Evolutionary conservation across 2,888 invertebrate species (phyloP), one percentile per base, ranked within the genome.

Genomic region (Eubasilissa splendida): DNA sequence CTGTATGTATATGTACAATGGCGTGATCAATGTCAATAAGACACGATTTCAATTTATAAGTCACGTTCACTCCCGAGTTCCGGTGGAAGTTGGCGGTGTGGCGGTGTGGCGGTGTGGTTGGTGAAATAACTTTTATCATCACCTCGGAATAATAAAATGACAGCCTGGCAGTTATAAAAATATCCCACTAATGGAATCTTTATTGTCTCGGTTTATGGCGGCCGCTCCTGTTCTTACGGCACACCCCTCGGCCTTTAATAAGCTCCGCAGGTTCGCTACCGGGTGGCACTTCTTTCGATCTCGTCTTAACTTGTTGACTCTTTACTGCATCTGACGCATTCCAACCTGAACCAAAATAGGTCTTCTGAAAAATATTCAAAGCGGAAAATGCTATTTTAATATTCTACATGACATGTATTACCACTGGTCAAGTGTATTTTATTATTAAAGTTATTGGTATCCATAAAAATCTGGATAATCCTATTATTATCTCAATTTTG

Each of bases 161-260:
- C 83, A 81, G 80, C 81, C 81, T 77, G 79, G 79, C 77, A 77
- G 83, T 81, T 83, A 81, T 80, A 83, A 83, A 79, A 81, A 80
- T 83, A 83, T 78, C 80, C 81, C 75, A 81, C 83, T 83, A 83
- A 83, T 83, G 83, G 83, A 83, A 83, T 79, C 83, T 83, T 81
- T 83, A 83, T 83, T 83, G 83, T 83, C 79, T 79, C 63, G 76
- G 59, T 78, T 80, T 83, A 80, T 66, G 78, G 79, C 80, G 54
- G 63, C 78, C 78, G 70, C 78, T 75, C 81, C 81, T 78, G 68
- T 75, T n/a, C 58, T 60, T 31, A 53, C 50, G 76, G 42, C 76
- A 70, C 80, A 60, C 79, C 75, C 79, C 63, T 10, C 63, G 33
- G 33, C 63, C 63, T 31, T 63, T 63, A 63, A 63, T 31, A 63